Base-by-base conservation (phyloP, 2,888 invertebrate genomes). In the Hirtodrosophila duncani region DNA sequence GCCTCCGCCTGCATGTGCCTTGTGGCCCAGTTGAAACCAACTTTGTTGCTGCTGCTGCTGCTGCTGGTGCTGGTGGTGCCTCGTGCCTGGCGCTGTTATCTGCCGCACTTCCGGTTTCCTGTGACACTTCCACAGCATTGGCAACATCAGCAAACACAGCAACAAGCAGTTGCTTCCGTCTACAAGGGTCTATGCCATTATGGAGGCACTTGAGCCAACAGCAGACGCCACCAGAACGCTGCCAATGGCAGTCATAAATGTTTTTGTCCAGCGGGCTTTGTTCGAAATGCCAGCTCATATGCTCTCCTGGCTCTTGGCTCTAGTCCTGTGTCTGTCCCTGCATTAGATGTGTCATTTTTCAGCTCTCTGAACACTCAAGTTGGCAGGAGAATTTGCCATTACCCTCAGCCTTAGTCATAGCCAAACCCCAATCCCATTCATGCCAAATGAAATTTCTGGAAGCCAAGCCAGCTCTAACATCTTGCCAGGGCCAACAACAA, bases 31-130 rank as follows among this genome's bases (percentile, higher is more conserved):
- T n/a, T n/a, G n/a, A n/a, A n/a, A n/a, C n/a, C n/a, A n/a, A n/a
- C n/a, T n/a, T n/a, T n/a, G n/a, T n/a, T 20, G 24, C 3, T 17
- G 24, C 11, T 13, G 29, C 6, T 37, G 23, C 29, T 36, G 43
- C n/a, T 30, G 43, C 17, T 26, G 36, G 37, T 34, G 43, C 23
- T 31, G 29, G 24, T 42, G 24, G 24, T 36, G 13, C 17, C 9
- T 26, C 37, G 36, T 45, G 37, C 16, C 21, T 61, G 43, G 70
- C 70, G 49, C 39, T 79, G 71, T 64, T 74, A 74, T 74, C 72
- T 74, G 79, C 75, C 72, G 72, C 72, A 74, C 72, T 75, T 74
- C 72, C 72, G 62, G 71, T 49, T 74, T 74, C 79, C 72, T 58
- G 72, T 63, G 68, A 74, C 79, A 74, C 79, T 74, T 75, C 77